Conservation (phyloP, 2,797 vertebrate genomes). For the Liasis olivaceus region DNA sequence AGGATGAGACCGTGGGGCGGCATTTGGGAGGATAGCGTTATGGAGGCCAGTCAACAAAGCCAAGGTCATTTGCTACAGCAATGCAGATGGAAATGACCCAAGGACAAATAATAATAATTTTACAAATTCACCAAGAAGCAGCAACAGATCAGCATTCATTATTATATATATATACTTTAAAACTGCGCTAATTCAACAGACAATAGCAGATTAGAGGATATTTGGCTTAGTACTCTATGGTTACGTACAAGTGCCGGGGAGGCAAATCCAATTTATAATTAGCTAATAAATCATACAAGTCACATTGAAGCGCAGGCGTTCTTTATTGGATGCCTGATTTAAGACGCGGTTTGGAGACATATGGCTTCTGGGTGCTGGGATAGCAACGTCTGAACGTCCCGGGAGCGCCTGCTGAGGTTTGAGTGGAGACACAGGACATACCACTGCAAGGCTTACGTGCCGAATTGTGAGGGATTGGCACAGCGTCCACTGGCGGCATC, state of each 20-base stretch:
- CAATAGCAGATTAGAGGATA: background rate
- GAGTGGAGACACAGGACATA: background rate
- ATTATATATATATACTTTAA: background rate
- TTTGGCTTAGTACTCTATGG: background rate
- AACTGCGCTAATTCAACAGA: background rate
- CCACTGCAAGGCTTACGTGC: background rate
- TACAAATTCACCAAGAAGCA: background rate
- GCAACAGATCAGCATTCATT: background rate
- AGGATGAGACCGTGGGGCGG: background rate
- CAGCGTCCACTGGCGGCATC: background rate
- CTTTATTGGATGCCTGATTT: background rate
- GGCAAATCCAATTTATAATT: background rate
- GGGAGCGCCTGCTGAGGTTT: background rate
- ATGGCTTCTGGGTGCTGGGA: background rate
- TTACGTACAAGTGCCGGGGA: background rate
- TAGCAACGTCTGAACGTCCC: background rate
- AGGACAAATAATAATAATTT: background rate
- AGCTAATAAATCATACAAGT: background rate
- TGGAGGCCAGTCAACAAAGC: background rate
- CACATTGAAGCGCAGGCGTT: background rate
- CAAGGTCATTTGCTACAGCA: background rate
- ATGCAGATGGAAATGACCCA: background rate
- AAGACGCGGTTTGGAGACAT: background rate
- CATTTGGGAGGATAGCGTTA: background rate
- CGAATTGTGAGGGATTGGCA: background rate